Evolutionary conservation across 2,113 vertebrate species (phyloP), one percentile per base, ranked within the genome.

Genomic region (Montifringilla adamsi): DNA sequence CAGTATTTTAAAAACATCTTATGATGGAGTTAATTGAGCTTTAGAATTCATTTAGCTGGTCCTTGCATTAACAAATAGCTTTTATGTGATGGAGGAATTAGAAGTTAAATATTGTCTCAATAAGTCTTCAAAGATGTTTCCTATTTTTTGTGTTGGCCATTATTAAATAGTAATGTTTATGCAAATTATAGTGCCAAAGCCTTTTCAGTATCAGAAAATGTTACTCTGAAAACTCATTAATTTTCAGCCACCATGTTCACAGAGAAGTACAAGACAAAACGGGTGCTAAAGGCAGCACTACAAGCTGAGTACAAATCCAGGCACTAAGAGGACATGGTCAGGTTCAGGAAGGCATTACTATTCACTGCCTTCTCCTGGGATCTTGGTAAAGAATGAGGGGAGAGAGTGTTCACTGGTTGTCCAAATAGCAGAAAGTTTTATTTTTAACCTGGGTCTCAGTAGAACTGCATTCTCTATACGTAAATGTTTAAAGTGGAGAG

Each of bases 1-100:
- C 17, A 23, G 33, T 84, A 87, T 77, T 96, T 97, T 86, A 43
- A 94, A 95, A 85, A 73, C 66, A 67, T 89, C 35, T 85, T 94
- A 90, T 0, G 10, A 86, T 64, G 39, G 52, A 89, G 41, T 91
- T 85, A 96, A 85, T 90, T 95, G 74, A 72, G 20, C 14, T 96
- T 96, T 91, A 69, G 83, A 83, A 94, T 80, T 86, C 16, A 90
- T 94, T 95, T 94, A 87, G 47, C 30, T 67, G 20, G 33, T 60
- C 50, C 28, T 85, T 89, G n/a, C 79, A 64, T 91, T 93, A 86
- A 73, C 37, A 73, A 93, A 37, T 55, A 78, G 39, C 15, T 81
- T 93, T 95, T 87, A 85, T 80, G 59, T 75, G 73, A 89, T 37
- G 50, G 77, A 93, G 92, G 44, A 93, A 94, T 80, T 64, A 89